Evolutionary conservation across 2,888 invertebrate species (phyloP).

Genomic region (Copidosoma aretas): DNA sequence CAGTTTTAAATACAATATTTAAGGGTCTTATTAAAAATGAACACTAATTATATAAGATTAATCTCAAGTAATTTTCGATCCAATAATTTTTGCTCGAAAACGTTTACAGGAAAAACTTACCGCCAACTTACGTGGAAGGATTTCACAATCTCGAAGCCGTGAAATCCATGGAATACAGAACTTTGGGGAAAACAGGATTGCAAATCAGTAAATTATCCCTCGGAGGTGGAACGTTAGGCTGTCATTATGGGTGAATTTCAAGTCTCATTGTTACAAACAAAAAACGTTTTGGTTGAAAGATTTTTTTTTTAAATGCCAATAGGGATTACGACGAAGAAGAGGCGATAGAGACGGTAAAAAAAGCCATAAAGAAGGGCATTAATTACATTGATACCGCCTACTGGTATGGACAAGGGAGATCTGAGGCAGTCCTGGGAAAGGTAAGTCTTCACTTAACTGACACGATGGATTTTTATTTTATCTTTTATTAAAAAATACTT

Average conservation of each 20-base stretch:
- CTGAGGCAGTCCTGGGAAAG: slow-evolving; percentile 83
- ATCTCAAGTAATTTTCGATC: background rate
- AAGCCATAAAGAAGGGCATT: slow-evolving; percentile 78
- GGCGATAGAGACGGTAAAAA: slow-evolving; percentile 72
- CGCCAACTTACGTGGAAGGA: slow-evolving; percentile 70
- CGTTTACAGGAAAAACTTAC: slow-evolving; percentile 54
- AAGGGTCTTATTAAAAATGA: too few species aligned
- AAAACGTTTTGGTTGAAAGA: slow-evolving; percentile 1
- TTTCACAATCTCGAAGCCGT: slow-evolving; percentile 71
- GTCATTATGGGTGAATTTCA: slow-evolving; percentile 72
- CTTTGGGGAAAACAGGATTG: slow-evolving; percentile 77
- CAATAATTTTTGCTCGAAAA: background rate
- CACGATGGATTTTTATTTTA: background rate
- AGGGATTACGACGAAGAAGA: slow-evolving; percentile 73
- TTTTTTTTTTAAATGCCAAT: slow-evolving; percentile 36
- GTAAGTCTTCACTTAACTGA: too few species aligned
- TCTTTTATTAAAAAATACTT: background rate
- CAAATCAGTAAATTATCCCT: slow-evolving; percentile 75
- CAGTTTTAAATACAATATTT: too few species aligned
- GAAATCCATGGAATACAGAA: slow-evolving; percentile 74
- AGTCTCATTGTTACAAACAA: background rate
- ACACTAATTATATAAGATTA: too few species aligned
- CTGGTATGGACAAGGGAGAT: slow-evolving; percentile 89
- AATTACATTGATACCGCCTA: slow-evolving; percentile 94
- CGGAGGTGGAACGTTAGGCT: slow-evolving; percentile 78